Base-by-base conservation (phyloP, 2,888 invertebrate genomes). In the Lycocerus yunnanus region DNA sequence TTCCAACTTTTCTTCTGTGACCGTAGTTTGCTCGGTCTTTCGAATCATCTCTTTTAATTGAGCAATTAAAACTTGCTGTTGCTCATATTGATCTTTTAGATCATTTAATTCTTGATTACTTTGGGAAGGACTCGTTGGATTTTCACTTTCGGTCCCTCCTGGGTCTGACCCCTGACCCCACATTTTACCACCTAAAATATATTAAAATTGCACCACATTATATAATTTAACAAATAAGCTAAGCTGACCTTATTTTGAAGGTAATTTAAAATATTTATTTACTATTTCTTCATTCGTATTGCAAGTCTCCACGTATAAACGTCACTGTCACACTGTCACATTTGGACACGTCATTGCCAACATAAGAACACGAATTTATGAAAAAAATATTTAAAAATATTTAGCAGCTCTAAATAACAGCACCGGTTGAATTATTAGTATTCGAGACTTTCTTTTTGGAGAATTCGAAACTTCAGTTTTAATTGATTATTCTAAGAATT, bases 11-110 rank as follows among this genome's bases (percentile, higher is more conserved):
- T 87, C 87, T 71, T 85, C 85, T 5, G 86, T 84, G 10, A 87
- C 85, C 59, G 79, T 84, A 43, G 84, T 84, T 71, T 87, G 87
- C 69, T 88, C 88, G 66, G 79, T 83, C 78, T 87, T 87, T 18
- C 86, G 81, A 63, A 88, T 79, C 84, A 88, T 85, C 80, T 88
- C 87, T 76, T 88, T 88, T 21, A 88, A 77, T 76, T 88, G 87
- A 24, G 86, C 85, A 74, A 88, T 86, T 27, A 87, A 78, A 15
- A 85, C 81, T 75, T 87, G 84, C 73, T 87, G 87, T 74, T 87
- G 86, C 72, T 86, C 85, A 76, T 83, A 85, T 78, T 87, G 85
- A 74, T 86, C 86, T 79, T 86, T 85, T 58, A 86, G 79, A 72
- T 86, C 86, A 20, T 80, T 78, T 59, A 85, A 76, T 81, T 86